Percentiles rank a stretch among this genome's conserved stretches.
These are phyloP conservation scores for Tolmerus cingulatus DNA, from an alignment of 2,888 invertebrate species.

Conservation along the genomic window DNA sequence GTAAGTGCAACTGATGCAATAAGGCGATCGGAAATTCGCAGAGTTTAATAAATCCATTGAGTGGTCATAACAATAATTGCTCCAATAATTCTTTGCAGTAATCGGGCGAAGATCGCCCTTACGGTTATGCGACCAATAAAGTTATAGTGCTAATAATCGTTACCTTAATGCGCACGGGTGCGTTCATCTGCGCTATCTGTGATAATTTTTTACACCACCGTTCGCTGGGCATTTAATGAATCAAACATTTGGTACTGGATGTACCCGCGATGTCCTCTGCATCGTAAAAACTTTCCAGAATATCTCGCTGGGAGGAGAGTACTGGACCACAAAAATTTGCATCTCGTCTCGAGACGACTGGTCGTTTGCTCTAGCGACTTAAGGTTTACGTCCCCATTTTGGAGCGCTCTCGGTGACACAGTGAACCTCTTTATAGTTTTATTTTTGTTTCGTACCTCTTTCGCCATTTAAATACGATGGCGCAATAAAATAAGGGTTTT, in stretches of 20 bases:
- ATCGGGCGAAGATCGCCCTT: background rate
- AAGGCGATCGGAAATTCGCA: background rate
- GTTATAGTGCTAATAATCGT: conserved; percentile 11
- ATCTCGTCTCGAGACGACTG: background rate
- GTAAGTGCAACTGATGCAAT: background rate
- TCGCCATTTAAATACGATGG: background rate
- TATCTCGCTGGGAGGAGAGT: background rate
- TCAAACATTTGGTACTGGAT: background rate
- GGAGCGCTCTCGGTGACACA: background rate
- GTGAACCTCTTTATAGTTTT: background rate
- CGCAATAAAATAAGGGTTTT: background rate
- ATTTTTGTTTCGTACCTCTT: background rate
- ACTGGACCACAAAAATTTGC: background rate
- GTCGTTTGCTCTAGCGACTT: background rate
- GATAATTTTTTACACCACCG: conserved; percentile 8
- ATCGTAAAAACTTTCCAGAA: background rate
- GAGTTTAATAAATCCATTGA: background rate
- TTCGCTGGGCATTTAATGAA: background rate
- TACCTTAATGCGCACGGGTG: conserved; percentile 1
- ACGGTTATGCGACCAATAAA: background rate
- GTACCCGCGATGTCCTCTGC: background rate
- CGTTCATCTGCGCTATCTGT: conserved; percentile 3
- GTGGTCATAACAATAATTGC: background rate
- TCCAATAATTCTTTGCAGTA: background rate
- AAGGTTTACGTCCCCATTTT: background rate